Conservation (phyloP, 1,140 invertebrate genomes). For the Zaprionus camerounensis region DNA sequence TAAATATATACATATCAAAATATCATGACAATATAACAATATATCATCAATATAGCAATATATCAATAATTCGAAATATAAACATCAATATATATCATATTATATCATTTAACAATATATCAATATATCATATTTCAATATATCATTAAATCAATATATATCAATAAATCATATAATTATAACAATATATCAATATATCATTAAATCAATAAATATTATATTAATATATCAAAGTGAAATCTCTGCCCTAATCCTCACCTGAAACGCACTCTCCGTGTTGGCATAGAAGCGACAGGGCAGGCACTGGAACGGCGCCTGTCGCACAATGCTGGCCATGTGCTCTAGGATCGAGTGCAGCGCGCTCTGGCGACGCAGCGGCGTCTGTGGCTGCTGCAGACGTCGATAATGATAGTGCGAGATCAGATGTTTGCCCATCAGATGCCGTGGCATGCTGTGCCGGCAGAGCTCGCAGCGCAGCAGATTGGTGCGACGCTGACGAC, state of each 20-base stretch:
- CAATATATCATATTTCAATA: no score
- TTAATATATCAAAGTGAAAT: no score
- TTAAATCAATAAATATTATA: no score
- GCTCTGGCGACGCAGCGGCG: slow-evolving; percentile 25
- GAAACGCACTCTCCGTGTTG: slow-evolving; percentile 90
- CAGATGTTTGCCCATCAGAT: slow-evolving; percentile 92
- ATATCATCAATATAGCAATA: no score
- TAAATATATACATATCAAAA: no score
- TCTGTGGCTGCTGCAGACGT: slow-evolving; percentile 86
- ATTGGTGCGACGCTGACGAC: slow-evolving; percentile 86
- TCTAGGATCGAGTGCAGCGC: slow-evolving; percentile 87
- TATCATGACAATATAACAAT: no score
- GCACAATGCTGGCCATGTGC: slow-evolving; percentile 91
- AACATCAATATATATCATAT: no score
- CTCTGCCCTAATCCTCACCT: slow-evolving; percentile 63
- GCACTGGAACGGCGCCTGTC: slow-evolving; percentile 93
- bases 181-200: no score
- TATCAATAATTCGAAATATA: no score
- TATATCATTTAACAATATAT: no score
- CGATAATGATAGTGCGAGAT: slow-evolving; percentile 93
- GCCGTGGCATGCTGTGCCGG: slow-evolving; percentile 87
- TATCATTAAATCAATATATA: no score
- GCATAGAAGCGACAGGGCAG: slow-evolving; percentile 93
- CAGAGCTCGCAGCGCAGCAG: slow-evolving; percentile 89
- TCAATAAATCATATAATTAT: no score